Evolutionary conservation across 2,797 vertebrate species (phyloP).

Genomic region (Lagothrix lagotricha): DNA sequence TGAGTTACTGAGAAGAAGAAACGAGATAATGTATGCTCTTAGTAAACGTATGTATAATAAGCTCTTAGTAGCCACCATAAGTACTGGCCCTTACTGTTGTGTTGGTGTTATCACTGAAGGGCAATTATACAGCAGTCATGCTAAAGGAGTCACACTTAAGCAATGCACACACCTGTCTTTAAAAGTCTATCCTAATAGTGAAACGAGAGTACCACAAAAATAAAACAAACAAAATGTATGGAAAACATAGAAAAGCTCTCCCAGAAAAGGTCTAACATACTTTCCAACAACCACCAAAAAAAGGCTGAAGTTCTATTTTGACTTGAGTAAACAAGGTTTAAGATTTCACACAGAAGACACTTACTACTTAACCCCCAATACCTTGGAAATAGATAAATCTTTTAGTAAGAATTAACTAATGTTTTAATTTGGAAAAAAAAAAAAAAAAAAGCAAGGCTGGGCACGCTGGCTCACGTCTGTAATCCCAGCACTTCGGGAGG

Average conservation of each 20-base stretch:
- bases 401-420: slow-evolving; percentile 24
- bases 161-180: background rate
- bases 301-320: background rate
- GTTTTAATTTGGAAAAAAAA: background rate
- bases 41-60: background rate
- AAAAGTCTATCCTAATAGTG: background rate
- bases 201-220: slow-evolving; percentile 17
- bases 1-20: background rate
- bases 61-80: background rate
- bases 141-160: background rate
- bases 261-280: background rate
- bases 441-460: background rate
- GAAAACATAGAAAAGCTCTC: background rate
- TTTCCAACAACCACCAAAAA: background rate
- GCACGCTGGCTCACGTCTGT: background rate
- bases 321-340: background rate
- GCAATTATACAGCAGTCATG: background rate
- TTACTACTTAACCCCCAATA: background rate
- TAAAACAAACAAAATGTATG: background rate
- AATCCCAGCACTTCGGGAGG: background rate
- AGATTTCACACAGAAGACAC: background rate
- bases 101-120: background rate
- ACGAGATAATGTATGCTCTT: background rate
- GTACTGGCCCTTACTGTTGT: background rate
- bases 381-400: background rate